Percentiles rank a stretch among this genome's conserved stretches.
phyloP scores from a whole-genome alignment of 1,140 invertebrate genomes.

The Scylla paramamosain region DNA sequence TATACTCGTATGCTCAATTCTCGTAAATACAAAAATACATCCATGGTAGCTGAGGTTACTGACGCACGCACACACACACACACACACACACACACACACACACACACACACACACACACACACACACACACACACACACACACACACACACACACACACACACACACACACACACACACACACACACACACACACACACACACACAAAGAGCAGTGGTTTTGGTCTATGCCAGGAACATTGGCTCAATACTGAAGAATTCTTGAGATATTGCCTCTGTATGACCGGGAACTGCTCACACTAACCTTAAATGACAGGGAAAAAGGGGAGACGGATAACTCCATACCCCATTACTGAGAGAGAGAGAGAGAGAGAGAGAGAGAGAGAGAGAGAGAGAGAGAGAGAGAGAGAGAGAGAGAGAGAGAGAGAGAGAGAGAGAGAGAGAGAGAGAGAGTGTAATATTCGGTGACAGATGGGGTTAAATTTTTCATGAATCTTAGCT shows the following conservation, averaged over 20 bases:
- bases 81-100: constrained; percentile 42
- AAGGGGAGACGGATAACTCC: too few species aligned
- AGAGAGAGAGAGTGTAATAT: too few species aligned
- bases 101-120: constrained; percentile 46
- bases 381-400: too few species aligned
- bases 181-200: constrained; percentile 45
- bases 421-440: too few species aligned
- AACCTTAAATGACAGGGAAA: too few species aligned
- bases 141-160: constrained; percentile 59
- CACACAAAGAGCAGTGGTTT: neutral
- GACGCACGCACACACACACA: constrained; percentile 1
- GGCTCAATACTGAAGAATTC: neutral
- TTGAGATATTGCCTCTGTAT: too few species aligned
- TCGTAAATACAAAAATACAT: neutral
- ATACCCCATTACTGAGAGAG: neutral
- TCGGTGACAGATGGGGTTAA: too few species aligned
- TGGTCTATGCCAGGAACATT: neutral
- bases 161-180: constrained; percentile 51
- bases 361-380: too few species aligned
- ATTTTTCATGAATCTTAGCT: neutral
- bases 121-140: constrained; percentile 56
- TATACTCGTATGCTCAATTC: neutral
- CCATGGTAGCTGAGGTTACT: neutral
- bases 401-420: too few species aligned
- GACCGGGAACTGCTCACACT: too few species aligned